A percentile compares a stretch with the other conserved stretches of the same genome.
Conservation (phyloP, 2,888 invertebrate genomes). For the Phortica magna region DNA sequence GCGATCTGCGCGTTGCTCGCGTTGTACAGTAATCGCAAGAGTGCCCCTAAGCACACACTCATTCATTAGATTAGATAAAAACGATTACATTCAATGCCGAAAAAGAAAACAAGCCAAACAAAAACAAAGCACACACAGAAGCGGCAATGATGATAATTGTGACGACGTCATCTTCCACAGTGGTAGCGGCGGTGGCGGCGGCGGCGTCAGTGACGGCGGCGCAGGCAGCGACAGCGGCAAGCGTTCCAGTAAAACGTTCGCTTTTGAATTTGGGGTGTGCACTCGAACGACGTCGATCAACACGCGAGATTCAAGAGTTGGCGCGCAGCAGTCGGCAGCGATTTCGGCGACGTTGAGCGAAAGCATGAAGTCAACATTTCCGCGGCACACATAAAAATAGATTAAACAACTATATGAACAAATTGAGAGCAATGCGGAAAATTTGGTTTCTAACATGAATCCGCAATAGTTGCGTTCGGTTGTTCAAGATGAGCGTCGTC, state of each 20-base stretch:
- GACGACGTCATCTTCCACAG: constrained; percentile 3
- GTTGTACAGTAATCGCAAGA: neutral
- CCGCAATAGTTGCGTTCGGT: constrained; percentile 11
- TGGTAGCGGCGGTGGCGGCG: too few relatives aligned
- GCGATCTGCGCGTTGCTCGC: neutral
- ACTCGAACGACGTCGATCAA: neutral
- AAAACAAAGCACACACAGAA: constrained; percentile 16
- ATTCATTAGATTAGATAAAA: constrained; percentile 30
- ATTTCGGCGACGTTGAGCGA: constrained; percentile 40
- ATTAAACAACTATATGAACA: constrained; percentile 55
- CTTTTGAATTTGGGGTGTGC: neutral
- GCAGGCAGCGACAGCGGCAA: neutral
- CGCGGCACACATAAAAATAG: constrained; percentile 62
- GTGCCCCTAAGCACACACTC: constrained; percentile 6
- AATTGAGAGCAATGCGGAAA: constrained; percentile 63
- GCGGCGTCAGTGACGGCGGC: neutral
- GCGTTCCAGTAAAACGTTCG: constrained; percentile 7
- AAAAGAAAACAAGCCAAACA: constrained; percentile 18
- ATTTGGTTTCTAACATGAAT: constrained; percentile 51
- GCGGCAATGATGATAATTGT: neutral
- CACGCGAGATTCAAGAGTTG: constrained; percentile 32
- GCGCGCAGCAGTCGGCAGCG: constrained; percentile 47
- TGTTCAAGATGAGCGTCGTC: constrained; percentile 9
- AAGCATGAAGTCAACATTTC: constrained; percentile 35
- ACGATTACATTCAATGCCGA: constrained; percentile 32